Base-by-base conservation (phyloP, 2,113 vertebrate species). In the Anser brachyrhynchus region DNA sequence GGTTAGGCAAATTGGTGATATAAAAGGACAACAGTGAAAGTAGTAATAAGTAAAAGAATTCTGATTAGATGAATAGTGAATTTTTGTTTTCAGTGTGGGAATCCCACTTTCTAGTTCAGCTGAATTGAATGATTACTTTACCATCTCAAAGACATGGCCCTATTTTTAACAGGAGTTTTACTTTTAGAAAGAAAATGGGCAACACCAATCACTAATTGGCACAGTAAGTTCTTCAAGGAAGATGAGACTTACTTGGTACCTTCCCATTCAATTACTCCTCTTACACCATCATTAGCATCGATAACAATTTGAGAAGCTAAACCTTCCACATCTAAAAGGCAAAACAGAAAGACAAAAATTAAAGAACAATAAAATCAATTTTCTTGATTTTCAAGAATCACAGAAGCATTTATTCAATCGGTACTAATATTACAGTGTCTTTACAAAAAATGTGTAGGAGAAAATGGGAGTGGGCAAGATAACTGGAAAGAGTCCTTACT, bases 251-350 rank as follows among this genome's bases (percentile, higher is more conserved):
- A 99, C 99, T 98, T 98, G 89, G 96, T 98, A 52, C 73, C 98
- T 74, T 98, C 98, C 99, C 99, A 99, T 92, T 98, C 98, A 75
- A 99, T 97, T 55, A 99, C 93, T 70, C 99, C 99, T 17, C 98
- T 98, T 85, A 99, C 97, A 90, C 99, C 99, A 94, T 99, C 99
- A 89, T 99, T 99, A 80, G 99, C 98, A 87, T 98, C 98, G 90
- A 99, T 99, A 87, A 96, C 97, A 82, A 99, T 97, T 91, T 99
- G 99, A 66, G 99, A 99, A 86, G 98, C 97, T 97, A 99, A 97
- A 41, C 98, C 99, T 89, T 98, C 97, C 46, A 98, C 97, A 97
- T 99, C 99, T 99, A 92, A 83, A 96, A 96, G 43, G 55, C 16
- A 91, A 89, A 91, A 82, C 4, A 96, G 31, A 72, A 88, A 5